Evolutionary conservation across 1,140 invertebrate species (phyloP).

Genomic region (Dolichoris vasculosae): DNA sequence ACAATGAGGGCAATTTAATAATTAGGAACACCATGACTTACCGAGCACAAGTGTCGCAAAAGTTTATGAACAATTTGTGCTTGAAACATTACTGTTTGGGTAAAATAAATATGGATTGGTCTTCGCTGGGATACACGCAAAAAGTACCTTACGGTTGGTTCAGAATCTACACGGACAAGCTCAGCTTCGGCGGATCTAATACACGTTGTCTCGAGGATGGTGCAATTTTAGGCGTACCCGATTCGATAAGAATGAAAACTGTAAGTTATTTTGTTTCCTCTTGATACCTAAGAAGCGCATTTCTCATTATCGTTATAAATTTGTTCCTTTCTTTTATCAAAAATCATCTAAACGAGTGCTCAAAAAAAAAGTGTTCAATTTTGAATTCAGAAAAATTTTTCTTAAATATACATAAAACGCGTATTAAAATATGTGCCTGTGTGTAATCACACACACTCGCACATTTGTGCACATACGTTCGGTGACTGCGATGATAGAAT

Average conservation of each 20-base stretch:
- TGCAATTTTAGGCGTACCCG: not conserved
- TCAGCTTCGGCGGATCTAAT: constrained; percentile 64
- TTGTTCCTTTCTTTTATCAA: no score
- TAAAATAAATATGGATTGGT: not conserved
- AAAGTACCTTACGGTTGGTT: constrained; percentile 61
- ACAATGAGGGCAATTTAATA: not conserved
- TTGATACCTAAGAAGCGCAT: no score
- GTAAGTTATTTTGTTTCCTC: not conserved
- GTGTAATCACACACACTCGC: no score
- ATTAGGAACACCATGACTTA: constrained; percentile 1
- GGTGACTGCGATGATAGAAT: no score
- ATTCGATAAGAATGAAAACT: not conserved
- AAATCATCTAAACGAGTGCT: no score
- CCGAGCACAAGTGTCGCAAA: not conserved
- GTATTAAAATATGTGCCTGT: no score
- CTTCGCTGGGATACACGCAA: constrained; percentile 62
- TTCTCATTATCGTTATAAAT: no score
- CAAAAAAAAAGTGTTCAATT: no score
- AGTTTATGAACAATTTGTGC: not conserved
- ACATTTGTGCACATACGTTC: no score
- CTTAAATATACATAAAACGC: no score
- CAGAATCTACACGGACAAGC: constrained; percentile 64
- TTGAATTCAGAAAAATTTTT: no score
- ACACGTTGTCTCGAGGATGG: constrained; percentile 66
- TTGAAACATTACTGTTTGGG: not conserved